phyloP scores from a whole-genome alignment of 1,140 invertebrate genomes.

The Antheraea pernyi region DNA sequence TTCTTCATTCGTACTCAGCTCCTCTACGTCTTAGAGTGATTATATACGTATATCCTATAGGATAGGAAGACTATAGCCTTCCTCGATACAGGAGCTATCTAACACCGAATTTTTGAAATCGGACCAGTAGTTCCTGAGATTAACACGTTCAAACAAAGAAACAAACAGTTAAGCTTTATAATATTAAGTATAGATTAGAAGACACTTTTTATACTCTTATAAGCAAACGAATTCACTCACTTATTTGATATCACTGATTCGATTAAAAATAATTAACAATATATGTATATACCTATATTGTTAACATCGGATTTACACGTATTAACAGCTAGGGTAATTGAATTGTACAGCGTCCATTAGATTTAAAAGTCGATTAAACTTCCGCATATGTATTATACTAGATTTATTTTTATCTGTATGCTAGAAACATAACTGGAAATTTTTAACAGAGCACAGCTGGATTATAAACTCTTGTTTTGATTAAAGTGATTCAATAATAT shows the following conservation, averaged over 20 bases:
- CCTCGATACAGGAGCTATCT: no score
- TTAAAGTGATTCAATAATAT: background rate
- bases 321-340: background rate
- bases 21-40: no score
- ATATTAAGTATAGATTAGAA: no score
- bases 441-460: background rate
- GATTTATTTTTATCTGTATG: background rate
- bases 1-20: no score
- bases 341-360: constrained; percentile 15
- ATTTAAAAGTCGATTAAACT: background rate
- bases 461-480: background rate
- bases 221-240: background rate
- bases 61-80: no score
- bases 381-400: background rate
- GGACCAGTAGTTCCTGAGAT: no score
- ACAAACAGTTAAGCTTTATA: no score
- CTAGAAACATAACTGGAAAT: background rate
- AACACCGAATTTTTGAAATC: no score
- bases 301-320: background rate
- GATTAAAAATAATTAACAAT: no score
- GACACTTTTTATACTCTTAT: no score
- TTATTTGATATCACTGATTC: background rate
- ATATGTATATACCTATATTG: background rate
- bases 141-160: no score
- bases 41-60: no score